Conservation (phyloP, 2,797 vertebrate genomes). For the Sus cebifrons region DNA sequence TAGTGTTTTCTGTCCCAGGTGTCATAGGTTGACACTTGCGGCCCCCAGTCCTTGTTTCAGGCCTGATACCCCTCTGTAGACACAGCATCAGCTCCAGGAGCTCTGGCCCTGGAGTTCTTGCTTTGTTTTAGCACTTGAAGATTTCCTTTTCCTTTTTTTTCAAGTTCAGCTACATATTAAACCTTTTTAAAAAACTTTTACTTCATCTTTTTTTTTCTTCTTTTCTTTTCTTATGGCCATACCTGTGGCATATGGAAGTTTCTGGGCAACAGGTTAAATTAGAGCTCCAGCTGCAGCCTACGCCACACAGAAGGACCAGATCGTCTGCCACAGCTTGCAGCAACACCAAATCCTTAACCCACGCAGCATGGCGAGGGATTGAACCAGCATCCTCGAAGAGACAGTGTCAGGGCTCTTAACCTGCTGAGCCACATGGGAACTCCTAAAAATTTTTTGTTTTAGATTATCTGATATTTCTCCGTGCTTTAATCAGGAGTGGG, state of each 20-base stretch:
- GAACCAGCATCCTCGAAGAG: too few relatives aligned
- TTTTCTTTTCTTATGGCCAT: too few relatives aligned
- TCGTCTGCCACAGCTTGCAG: too few relatives aligned
- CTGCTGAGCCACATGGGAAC: too few relatives aligned
- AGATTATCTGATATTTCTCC: not conserved
- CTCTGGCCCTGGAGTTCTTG: not conserved
- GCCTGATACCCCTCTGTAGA: not conserved
- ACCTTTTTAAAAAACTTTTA: not conserved
- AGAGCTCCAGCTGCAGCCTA: too few relatives aligned
- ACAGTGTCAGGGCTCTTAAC: too few relatives aligned
- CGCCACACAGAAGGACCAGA: too few relatives aligned
- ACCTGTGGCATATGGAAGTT: too few relatives aligned
- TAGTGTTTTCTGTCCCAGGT: not conserved
- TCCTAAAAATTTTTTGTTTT: not conserved
- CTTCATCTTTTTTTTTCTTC: too few relatives aligned
- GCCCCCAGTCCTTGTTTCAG: not conserved
- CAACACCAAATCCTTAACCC: too few relatives aligned
- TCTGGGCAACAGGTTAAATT: too few relatives aligned
- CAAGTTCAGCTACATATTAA: not conserved
- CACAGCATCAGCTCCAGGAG: not conserved
- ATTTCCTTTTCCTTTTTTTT: constrained; percentile 19
- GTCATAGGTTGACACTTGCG: not conserved
- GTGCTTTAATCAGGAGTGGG: not conserved
- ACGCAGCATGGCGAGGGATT: too few relatives aligned
- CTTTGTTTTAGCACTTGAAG: constrained; percentile 34